A percentile compares a stretch with the other conserved stretches of the same genome.
These are phyloP conservation scores for Uromys caudimaculatus DNA, from an alignment of 2,797 vertebrate species.

Conservation along the genomic window DNA sequence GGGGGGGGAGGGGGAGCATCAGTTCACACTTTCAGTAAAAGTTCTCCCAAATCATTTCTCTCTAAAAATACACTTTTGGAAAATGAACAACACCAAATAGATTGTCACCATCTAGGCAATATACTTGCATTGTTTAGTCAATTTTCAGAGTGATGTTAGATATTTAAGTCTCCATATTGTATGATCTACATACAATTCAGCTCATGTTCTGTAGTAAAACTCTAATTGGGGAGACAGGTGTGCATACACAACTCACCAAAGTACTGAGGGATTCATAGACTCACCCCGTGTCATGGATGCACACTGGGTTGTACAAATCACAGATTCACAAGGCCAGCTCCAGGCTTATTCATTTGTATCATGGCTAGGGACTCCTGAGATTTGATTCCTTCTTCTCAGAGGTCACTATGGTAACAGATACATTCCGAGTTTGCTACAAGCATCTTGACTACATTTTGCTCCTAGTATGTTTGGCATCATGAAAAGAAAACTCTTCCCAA, in stretches of 20 bases:
- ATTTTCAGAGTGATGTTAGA: neutral
- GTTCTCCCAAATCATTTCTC: neutral
- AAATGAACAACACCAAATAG: neutral
- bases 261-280: neutral
- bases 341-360: neutral
- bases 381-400: neutral
- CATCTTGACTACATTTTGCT: neutral
- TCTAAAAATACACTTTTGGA: neutral
- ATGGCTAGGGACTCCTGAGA: neutral
- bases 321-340: neutral
- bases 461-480: neutral
- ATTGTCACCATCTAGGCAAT: neutral
- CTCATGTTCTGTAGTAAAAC: neutral
- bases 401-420: neutral
- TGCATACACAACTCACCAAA: neutral
- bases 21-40: neutral
- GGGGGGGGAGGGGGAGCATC: neutral
- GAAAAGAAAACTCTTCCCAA: slow-evolving; percentile 4
- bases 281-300: neutral
- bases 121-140: neutral
- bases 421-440: neutral
- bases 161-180: neutral
- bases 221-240: neutral
- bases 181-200: fast-evolving
- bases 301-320: neutral